These are phyloP conservation scores for Rhagoletis pomonella DNA, from an alignment of 1,140 invertebrate species.

Conservation along the genomic window DNA sequence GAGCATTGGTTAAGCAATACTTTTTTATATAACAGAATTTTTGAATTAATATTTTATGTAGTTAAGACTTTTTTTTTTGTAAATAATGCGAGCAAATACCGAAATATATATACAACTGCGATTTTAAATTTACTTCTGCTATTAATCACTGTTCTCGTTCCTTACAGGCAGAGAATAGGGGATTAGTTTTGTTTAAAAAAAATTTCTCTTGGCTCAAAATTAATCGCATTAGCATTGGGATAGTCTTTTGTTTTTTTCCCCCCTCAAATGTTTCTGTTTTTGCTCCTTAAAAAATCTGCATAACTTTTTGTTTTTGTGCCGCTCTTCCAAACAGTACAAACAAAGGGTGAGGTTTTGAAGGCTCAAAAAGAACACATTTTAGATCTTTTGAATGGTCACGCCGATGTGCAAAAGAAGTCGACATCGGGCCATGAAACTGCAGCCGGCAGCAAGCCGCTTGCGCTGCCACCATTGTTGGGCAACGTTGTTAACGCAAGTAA, in stretches of 20 bases:
- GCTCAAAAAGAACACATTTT: slow-evolving; percentile 2
- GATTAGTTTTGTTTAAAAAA: not conserved
- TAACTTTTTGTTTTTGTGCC: slow-evolving; percentile 7
- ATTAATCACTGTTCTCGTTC: not conserved
- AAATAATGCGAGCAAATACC: not conserved
- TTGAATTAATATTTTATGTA: not conserved
- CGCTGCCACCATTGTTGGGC: slow-evolving; percentile 67
- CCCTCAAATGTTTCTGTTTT: too few species aligned
- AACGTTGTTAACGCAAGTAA: slow-evolving; percentile 46
- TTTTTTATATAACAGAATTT: too few species aligned
- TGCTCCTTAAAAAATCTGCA: not conserved
- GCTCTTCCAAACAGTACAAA: slow-evolving; percentile 21
- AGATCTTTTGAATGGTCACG: not conserved
- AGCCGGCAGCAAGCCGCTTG: slow-evolving; percentile 56
- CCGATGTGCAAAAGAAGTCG: slow-evolving; percentile 61
- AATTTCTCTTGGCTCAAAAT: not conserved
- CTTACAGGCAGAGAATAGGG: not conserved
- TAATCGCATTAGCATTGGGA: not conserved
- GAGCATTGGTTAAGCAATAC: too few species aligned
- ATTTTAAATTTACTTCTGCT: not conserved
- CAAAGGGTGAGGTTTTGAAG: not conserved
- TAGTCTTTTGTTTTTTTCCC: not conserved
- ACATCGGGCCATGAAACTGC: slow-evolving; percentile 63
- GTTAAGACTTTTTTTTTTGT: not conserved
- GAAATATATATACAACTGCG: not conserved